Percentiles rank a stretch among this genome's conserved stretches.
Evolutionary conservation across 1,140 invertebrate species (phyloP).

Genomic region (Meloidogyne hapla): DNA sequence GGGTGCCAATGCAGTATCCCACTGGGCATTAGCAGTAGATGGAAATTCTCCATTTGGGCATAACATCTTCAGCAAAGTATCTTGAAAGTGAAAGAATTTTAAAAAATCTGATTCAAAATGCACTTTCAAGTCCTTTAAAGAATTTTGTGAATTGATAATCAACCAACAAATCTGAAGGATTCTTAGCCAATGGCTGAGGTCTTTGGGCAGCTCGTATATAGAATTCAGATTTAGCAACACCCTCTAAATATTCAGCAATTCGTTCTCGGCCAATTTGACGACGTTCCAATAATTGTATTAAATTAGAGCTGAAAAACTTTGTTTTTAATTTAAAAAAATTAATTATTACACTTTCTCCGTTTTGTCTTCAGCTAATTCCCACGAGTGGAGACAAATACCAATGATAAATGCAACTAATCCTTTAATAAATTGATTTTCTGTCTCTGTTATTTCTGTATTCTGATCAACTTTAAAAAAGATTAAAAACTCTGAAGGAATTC

Average conservation of each 20-base stretch:
- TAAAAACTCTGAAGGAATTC: too few species aligned
- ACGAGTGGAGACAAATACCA: conserved; percentile 86
- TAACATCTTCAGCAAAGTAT: conserved; percentile 53
- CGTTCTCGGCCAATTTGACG: conserved; percentile 82
- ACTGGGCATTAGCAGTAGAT: conserved; percentile 40
- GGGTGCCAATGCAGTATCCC: conserved; percentile 66
- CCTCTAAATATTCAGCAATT: conserved; percentile 80
- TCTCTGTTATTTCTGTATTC: conserved; percentile 66
- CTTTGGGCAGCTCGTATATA: conserved; percentile 88
- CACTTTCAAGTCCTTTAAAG: conserved; percentile 67
- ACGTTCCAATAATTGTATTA: conserved; percentile 82
- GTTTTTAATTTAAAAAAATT: not conserved
- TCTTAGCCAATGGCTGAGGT: conserved; percentile 79
- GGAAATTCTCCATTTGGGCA: conserved; percentile 42
- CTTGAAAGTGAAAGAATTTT: conserved; percentile 24
- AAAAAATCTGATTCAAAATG: not conserved
- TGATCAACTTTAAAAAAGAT: conserved; percentile 62
- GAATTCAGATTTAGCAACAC: conserved; percentile 82
- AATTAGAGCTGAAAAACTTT: conserved; percentile 71
- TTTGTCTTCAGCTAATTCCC: conserved; percentile 72
- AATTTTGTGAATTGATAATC: conserved; percentile 81
- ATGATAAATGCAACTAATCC: conserved; percentile 90
- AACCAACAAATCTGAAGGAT: conserved; percentile 78
- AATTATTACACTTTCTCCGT: conserved; percentile 38
- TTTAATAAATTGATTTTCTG: conserved; percentile 82